These are phyloP conservation scores for Nematopogon swammerdamellus DNA, from an alignment of 2,888 invertebrate genomes.

Conservation along the genomic window DNA sequence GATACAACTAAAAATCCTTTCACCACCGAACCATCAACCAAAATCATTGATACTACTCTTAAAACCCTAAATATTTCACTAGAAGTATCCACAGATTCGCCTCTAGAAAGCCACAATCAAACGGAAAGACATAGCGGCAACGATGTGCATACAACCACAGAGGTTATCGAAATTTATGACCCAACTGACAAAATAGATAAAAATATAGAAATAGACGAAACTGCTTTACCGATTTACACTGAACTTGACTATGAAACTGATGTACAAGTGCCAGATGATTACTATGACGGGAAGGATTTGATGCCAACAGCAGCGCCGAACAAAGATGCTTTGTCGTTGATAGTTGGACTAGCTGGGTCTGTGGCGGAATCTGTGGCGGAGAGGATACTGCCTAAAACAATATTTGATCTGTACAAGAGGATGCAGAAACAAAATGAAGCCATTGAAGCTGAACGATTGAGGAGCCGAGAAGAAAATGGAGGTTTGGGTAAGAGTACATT, in stretches of 20 bases:
- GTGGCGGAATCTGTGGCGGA: constrained; percentile 46
- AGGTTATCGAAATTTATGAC: not conserved
- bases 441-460: constrained; percentile 38
- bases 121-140: constrained; percentile 11
- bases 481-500: constrained; percentile 46
- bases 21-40: too few species aligned
- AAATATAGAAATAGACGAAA: constrained; percentile 19
- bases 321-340: constrained; percentile 39
- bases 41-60: too few species aligned
- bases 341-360: constrained; percentile 46
- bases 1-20: too few species aligned
- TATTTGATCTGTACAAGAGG: constrained; percentile 39
- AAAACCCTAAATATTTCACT: too few species aligned
- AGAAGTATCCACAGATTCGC: too few species aligned
- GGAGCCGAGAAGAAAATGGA: constrained; percentile 49
- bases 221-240: constrained; percentile 34
- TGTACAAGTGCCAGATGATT: constrained; percentile 39
- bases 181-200: constrained; percentile 7
- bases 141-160: constrained; percentile 3
- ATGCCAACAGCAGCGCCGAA: constrained; percentile 39
- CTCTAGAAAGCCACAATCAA: constrained; percentile 8
- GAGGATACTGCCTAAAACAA: constrained; percentile 39
- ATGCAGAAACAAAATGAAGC: constrained; percentile 48
- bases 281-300: constrained; percentile 41
- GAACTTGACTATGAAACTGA: constrained; percentile 32